Base-by-base conservation (phyloP, 2,113 vertebrate species). In the Limnothrissa miodon region DNA sequence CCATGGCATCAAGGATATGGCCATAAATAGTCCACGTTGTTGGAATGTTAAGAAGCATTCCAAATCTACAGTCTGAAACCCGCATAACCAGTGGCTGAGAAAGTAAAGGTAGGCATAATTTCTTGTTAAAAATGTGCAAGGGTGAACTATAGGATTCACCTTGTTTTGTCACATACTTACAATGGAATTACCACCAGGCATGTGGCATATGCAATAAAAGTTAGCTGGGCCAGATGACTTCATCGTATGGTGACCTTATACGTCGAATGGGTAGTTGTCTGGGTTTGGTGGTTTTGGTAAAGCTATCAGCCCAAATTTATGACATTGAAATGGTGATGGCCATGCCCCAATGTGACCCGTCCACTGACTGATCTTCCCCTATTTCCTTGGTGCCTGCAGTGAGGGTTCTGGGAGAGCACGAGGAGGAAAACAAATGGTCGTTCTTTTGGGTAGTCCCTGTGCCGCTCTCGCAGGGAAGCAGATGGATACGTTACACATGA, bases 401-500 rank as follows among this genome's bases (percentile, higher is more conserved):
- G 62, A 80, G 48, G 56, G 45, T 82, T 81, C 80, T 82, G 66
- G 42, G 66, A 66, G 85, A 81, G 66, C 80, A 78, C 59, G 29
- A 15, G 84, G 66, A 74, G 81, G 86, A 78, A 53, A 83, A 59
- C 44, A 85, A 42, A 81, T 87, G 80, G 84, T 84, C 39, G 3
- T 86, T 86, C 83, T 78, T n/a, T 84, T 53, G 36, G 66, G 66
- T 42, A 78, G 53, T 83, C 78, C 45, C 84, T 53, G 79, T 78
- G 74, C 66, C 81, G 80, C 25, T 33, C 66, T 36, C 13, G 13
- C 25, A 15, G 66, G 36, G 70, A 62, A 85, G 80, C 87, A 88
- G 87, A 88, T 87, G 87, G 87, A 87, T 86, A 62, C 51, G 85
- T 88, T 88, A 87, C 82, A 85, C 84, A 84, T 81, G 84, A 83